Evolutionary conservation across 1,140 invertebrate genomes (phyloP).

Genomic region (Teleogryllus occipitalis): DNA sequence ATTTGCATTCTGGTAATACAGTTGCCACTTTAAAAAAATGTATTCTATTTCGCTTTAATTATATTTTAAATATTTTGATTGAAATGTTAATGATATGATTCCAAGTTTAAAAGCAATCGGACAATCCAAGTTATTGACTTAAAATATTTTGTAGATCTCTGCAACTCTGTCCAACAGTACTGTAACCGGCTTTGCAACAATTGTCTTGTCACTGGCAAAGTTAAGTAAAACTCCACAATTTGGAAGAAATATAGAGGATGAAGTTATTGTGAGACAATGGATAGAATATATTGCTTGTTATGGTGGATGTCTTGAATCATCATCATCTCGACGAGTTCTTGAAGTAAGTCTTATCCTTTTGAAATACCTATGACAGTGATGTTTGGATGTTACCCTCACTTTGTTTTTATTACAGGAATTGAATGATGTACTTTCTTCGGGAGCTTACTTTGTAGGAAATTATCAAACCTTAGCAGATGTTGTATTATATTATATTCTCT

Average conservation of each 20-base stretch:
- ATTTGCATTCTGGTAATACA: background rate
- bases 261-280: slow-evolving; percentile 40
- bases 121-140: no score
- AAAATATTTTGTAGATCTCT: background rate
- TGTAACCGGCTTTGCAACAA: slow-evolving; percentile 41
- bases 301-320: slow-evolving; percentile 40
- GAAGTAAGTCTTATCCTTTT: slow-evolving; percentile 8
- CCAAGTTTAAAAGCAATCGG: no score
- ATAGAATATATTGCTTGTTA: slow-evolving; percentile 43
- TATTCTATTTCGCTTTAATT: background rate
- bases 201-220: slow-evolving; percentile 37
- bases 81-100: no score
- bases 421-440: slow-evolving; percentile 40
- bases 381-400: slow-evolving; percentile 8
- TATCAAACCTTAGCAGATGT: slow-evolving; percentile 49
- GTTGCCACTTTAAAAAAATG: background rate
- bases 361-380: background rate
- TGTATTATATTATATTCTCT: slow-evolving; percentile 46
- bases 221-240: slow-evolving; percentile 36
- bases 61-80: background rate
- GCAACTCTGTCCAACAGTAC: slow-evolving; percentile 25
- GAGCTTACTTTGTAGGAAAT: slow-evolving; percentile 47
- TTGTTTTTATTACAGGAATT: slow-evolving; percentile 38
- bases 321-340: slow-evolving; percentile 29
- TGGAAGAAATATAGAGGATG: slow-evolving; percentile 32